Conservation (phyloP, 2,113 vertebrate genomes). For the Petaurus breviceps region DNA sequence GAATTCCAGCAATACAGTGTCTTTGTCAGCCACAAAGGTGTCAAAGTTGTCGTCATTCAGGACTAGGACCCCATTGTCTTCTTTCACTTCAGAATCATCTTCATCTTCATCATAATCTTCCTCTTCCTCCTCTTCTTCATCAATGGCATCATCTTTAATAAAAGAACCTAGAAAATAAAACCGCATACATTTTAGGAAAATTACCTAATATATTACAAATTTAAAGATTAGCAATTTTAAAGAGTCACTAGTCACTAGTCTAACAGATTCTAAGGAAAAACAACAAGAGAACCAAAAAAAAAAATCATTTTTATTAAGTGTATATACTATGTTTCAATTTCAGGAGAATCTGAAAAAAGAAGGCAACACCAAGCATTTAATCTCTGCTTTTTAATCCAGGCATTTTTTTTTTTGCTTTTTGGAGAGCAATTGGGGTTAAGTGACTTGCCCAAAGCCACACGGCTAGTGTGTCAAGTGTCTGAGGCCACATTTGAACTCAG, state of each 20-base stretch:
- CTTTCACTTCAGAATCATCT: conserved; percentile 89
- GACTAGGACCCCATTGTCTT: conserved; percentile 95
- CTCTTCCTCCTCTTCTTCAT: conserved; percentile 58
- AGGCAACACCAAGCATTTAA: not conserved
- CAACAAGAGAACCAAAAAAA: not conserved
- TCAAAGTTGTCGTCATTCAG: conserved; percentile 93
- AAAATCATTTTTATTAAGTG: not conserved
- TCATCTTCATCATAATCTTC: conserved; percentile 83
- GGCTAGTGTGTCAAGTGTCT: too few species aligned
- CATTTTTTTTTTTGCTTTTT: not conserved
- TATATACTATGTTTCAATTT: not conserved
- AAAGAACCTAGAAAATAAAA: conserved; percentile 71
- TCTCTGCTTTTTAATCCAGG: not conserved
- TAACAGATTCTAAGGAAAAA: not conserved
- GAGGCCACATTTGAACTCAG: too few species aligned
- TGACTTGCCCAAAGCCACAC: too few species aligned
- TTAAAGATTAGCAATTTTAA: not conserved
- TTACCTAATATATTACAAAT: not conserved
- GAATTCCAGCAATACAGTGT: conserved; percentile 95
- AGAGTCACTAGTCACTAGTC: not conserved
- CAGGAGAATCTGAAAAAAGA: not conserved
- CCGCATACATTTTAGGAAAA: not conserved
- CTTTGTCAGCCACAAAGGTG: conserved; percentile 91
- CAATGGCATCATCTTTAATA: conserved; percentile 66
- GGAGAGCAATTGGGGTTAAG: too few species aligned